Percentiles rank a stretch among this genome's conserved stretches.
These are phyloP conservation scores for Furcula furcula DNA, from an alignment of 2,888 invertebrate genomes.

Conservation along the genomic window DNA sequence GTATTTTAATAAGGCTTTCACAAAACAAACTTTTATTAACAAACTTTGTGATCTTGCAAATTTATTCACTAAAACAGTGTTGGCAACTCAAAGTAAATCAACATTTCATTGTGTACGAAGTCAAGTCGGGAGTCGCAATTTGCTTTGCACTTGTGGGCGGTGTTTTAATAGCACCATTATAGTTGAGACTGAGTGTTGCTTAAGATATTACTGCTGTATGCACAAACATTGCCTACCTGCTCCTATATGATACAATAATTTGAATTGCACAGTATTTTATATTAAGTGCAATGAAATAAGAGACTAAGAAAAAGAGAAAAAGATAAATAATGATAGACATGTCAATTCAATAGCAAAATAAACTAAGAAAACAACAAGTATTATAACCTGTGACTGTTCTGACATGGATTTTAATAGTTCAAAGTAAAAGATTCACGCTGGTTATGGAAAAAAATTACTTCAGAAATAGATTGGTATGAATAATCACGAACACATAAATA, in stretches of 20 bases:
- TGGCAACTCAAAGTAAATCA: constrained; percentile 71
- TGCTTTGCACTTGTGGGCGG: constrained; percentile 75
- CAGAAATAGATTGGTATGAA: too few relatives aligned
- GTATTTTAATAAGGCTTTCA: constrained; percentile 1
- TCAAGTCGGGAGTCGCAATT: constrained; percentile 74
- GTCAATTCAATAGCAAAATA: too few relatives aligned
- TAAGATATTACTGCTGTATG: constrained; percentile 66
- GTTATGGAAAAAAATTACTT: too few relatives aligned
- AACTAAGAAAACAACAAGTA: too few relatives aligned
- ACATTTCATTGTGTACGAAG: constrained; percentile 76
- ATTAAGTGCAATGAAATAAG: too few relatives aligned
- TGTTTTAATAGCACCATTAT: constrained; percentile 75
- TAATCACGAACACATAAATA: too few relatives aligned
- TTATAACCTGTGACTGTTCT: too few relatives aligned
- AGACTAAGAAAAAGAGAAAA: too few relatives aligned
- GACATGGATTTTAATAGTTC: too few relatives aligned
- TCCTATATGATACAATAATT: not conserved
- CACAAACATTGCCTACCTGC: constrained; percentile 37
- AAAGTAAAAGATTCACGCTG: too few relatives aligned
- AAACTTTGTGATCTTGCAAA: constrained; percentile 62
- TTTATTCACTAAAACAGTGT: constrained; percentile 72
- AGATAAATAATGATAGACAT: too few relatives aligned
- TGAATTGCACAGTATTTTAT: not conserved
- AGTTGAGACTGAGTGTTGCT: constrained; percentile 65
- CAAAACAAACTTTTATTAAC: constrained; percentile 24